These are phyloP conservation scores for Oreochromis tanganicae DNA, from an alignment of 2,113 vertebrate genomes.

Conservation along the genomic window DNA sequence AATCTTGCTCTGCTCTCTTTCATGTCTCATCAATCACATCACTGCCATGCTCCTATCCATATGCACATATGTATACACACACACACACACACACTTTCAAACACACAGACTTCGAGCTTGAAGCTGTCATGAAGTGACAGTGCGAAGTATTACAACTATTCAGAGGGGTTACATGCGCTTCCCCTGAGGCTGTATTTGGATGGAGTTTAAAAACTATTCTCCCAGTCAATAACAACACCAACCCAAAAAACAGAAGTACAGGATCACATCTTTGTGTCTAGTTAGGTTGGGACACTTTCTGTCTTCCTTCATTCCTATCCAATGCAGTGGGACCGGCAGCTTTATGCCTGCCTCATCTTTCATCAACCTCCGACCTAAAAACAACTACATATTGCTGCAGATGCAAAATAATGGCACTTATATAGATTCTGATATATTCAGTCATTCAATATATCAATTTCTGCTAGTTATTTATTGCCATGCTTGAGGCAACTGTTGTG, in stretches of 20 bases:
- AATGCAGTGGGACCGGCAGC: constrained; percentile 20
- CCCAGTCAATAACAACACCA: constrained; percentile 21
- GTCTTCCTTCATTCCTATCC: constrained; percentile 19
- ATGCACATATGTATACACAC: constrained; percentile 7
- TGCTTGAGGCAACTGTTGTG: background rate
- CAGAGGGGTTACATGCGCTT: constrained; percentile 35
- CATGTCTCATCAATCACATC: constrained; percentile 64
- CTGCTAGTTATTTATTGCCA: constrained; percentile 49
- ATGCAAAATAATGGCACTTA: constrained; percentile 43
- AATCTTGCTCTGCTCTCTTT: constrained; percentile 48
- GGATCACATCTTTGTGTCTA: constrained; percentile 12
- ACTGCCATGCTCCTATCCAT: constrained; percentile 20
- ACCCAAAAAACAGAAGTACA: background rate
- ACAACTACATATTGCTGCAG: constrained; percentile 42
- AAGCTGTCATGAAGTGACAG: constrained; percentile 55
- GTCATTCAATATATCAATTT: constrained; percentile 61
- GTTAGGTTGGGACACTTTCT: constrained; percentile 20
- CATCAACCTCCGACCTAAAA: constrained; percentile 54
- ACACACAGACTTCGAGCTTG: constrained; percentile 11
- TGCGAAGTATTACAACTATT: constrained; percentile 36
- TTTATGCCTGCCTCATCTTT: constrained; percentile 16
- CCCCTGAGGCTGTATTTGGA: constrained; percentile 26
- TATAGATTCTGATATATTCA: constrained; percentile 46
- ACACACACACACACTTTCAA: background rate
- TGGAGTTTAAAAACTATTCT: constrained; percentile 27